These are phyloP conservation scores for Trachemys scripta DNA, from an alignment of 2,113 vertebrate genomes.

Conservation along the genomic window DNA sequence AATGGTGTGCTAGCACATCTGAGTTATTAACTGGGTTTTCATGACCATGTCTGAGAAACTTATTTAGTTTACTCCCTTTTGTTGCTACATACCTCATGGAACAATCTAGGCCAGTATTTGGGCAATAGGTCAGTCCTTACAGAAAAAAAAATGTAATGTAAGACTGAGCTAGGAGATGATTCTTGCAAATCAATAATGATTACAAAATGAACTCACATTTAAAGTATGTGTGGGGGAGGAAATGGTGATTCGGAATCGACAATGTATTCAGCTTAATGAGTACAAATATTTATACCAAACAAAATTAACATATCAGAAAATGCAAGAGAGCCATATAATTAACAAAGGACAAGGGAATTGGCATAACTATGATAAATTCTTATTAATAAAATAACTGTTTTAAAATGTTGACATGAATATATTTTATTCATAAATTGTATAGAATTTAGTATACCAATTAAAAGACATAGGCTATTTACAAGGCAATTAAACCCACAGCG, in stretches of 20 bases:
- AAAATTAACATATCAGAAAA: slow-evolving; percentile 71
- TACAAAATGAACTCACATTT: slow-evolving; percentile 31
- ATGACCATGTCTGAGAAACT: not conserved
- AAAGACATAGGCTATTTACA: slow-evolving; percentile 71
- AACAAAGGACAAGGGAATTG: slow-evolving; percentile 72
- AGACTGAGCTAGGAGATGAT: not conserved
- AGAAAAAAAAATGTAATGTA: not conserved
- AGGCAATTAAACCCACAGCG: slow-evolving; percentile 69
- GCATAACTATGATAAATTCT: slow-evolving; percentile 57
- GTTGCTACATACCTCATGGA: accelerated
- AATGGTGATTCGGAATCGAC: slow-evolving; percentile 31
- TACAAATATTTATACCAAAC: slow-evolving; percentile 70
- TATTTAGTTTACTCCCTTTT: not conserved
- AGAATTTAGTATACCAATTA: slow-evolving; percentile 65
- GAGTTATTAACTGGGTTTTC: not conserved
- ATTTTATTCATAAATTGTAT: slow-evolving; percentile 72
- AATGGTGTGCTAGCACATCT: slow-evolving; percentile 15
- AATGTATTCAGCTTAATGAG: slow-evolving; percentile 54
- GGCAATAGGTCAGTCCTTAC: not conserved
- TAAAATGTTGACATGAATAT: slow-evolving; percentile 56
- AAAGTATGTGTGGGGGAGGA: not conserved
- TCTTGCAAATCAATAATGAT: slow-evolving; percentile 22
- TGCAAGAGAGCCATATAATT: slow-evolving; percentile 53
- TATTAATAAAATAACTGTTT: slow-evolving; percentile 71
- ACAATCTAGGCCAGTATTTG: not conserved